Conservation (phyloP, 2,888 invertebrate genomes). For the Scaptomyza polygonia region DNA sequence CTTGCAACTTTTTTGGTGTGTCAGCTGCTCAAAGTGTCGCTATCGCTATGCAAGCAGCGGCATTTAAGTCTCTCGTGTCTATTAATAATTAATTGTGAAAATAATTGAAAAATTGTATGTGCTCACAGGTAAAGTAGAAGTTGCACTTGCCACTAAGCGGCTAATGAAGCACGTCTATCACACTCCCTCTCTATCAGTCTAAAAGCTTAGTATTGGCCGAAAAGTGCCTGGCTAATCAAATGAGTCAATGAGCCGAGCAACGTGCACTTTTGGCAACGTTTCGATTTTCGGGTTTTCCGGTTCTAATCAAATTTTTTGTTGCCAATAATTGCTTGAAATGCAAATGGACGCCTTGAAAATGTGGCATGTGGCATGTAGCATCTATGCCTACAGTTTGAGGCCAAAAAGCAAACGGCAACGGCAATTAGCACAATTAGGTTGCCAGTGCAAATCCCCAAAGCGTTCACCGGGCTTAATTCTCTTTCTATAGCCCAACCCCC, state of each 20-base stretch:
- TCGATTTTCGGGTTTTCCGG: slow-evolving; percentile 26
- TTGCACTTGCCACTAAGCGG: slow-evolving; percentile 28
- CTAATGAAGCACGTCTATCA: slow-evolving; percentile 44
- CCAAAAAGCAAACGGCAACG: slow-evolving; percentile 61
- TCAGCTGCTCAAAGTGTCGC: slow-evolving; percentile 63
- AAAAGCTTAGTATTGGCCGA: slow-evolving; percentile 7
- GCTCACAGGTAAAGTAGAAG: slow-evolving; percentile 25
- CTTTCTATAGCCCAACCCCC: not conserved
- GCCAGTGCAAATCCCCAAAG: slow-evolving; percentile 79
- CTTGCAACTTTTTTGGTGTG: slow-evolving; percentile 13
- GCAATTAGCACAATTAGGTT: slow-evolving; percentile 82
- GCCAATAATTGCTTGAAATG: slow-evolving; percentile 78
- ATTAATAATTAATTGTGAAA: slow-evolving; percentile 72
- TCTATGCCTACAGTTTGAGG: slow-evolving; percentile 39
- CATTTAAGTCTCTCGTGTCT: slow-evolving; percentile 39
- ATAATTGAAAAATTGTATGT: slow-evolving; percentile 61
- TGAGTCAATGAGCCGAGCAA: slow-evolving; percentile 54
- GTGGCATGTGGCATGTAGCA: slow-evolving; percentile 22
- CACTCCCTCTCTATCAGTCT: not conserved
- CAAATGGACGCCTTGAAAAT: slow-evolving; percentile 71
- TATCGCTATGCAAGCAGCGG: slow-evolving; percentile 57
- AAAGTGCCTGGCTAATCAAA: slow-evolving; percentile 53
- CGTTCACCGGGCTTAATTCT: slow-evolving; percentile 54
- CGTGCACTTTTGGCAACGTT: slow-evolving; percentile 49
- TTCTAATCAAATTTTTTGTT: slow-evolving; percentile 71